Conservation (phyloP, 2,888 invertebrate genomes). For the Schizaphis graminum region DNA sequence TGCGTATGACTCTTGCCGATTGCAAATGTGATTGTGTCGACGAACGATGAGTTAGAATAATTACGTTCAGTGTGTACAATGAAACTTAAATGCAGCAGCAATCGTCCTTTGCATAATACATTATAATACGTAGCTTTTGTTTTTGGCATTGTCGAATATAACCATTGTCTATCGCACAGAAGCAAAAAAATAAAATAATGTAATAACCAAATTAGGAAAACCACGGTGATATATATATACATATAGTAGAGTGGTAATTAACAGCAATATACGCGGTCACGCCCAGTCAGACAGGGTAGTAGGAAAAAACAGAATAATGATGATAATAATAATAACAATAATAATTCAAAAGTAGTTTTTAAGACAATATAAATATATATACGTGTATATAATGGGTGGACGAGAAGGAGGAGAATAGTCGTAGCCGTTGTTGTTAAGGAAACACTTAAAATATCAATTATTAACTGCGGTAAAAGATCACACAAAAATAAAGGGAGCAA, state of each 20-base stretch:
- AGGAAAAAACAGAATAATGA: slow-evolving; percentile 26
- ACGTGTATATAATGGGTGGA: not conserved
- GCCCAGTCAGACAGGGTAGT: not conserved
- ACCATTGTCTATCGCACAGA: not conserved
- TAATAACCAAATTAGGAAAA: slow-evolving; percentile 25
- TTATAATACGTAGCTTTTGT: not conserved
- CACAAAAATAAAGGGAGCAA: not conserved
- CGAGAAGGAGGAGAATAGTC: not conserved
- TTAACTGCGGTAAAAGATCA: slow-evolving; percentile 33
- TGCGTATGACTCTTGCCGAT: not conserved
- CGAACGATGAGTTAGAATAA: not conserved
- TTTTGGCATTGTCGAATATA: slow-evolving; percentile 25
- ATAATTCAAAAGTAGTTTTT: slow-evolving; percentile 42
- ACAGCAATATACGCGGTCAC: slow-evolving; percentile 25
- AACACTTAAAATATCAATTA: slow-evolving; percentile 65
- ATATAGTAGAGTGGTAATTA: slow-evolving; percentile 43
- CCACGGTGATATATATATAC: not conserved
- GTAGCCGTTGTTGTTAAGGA: slow-evolving; percentile 46
- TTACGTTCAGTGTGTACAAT: not conserved
- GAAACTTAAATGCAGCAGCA: not conserved
- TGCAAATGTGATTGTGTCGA: not conserved
- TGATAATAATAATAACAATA: not conserved
- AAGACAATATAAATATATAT: slow-evolving; percentile 4
- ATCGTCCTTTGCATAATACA: not conserved
- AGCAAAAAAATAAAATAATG: not conserved